Base-by-base conservation (phyloP, 2,888 invertebrate genomes). In the Aphodius granarius region DNA sequence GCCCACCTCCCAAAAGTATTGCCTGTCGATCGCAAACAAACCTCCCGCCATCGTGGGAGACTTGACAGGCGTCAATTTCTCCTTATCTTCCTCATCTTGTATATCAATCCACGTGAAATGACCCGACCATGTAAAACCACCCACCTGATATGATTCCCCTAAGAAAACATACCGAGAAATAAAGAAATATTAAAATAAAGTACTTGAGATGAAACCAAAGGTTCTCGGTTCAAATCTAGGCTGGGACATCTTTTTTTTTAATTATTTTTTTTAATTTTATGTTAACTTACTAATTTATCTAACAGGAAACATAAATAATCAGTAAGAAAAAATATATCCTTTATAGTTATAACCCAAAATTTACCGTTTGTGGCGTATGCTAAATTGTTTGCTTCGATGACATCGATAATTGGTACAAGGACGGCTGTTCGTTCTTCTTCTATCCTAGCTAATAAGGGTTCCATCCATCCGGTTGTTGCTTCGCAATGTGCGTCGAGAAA, bases 41-140 rank as follows among this genome's bases (percentile, higher is more conserved):
- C 98, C 99, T 0, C 99, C 98, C n/a, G 98, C 98, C 98, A 98
- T 99, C 0, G 98, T 99, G 0, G 99, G 98, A 0, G 97, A 92
- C 89, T 92, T 92, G 0, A 94, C 92, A 0, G 94, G 93, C 0
- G 90, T 90, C 1, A 91, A 89, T 13, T 91, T 88, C 0, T 92
- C 85, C 76, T 89, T 89, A 80, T 90, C 89, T 84, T 93, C 92
- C 16, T 90, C 86, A 75, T 92, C 90, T 13, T 94, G 92, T 66
- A 95, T 91, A 78, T 93, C 91, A 77, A 96, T 94, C 97, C 97
- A 98, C 2, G 94, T 96, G 87, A 98, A 98, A 87, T 98, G 97
- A 0, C 98, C 96, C 78, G 92, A 92, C 93, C 97, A 97, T 0
- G 93, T 92, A 85, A 95, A 95, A 3, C 95, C 95, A 1, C 95